Evolutionary conservation across 2,888 invertebrate genomes (phyloP), one percentile per base, ranked within the genome.

Genomic region (Seira musarum): DNA sequence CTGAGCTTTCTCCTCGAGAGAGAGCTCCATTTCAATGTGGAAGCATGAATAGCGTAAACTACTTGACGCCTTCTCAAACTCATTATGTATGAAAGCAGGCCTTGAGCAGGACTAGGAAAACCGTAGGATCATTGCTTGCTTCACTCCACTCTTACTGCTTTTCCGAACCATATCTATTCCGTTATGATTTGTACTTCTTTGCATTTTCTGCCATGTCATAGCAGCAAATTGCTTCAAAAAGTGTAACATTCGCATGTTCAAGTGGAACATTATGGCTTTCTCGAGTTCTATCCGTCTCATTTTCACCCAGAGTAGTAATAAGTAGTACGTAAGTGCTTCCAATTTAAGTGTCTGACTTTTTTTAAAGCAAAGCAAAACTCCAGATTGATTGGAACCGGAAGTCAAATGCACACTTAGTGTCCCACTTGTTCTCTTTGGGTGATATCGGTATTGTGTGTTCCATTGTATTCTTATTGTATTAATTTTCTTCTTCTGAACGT

Each of bases 331-430:
- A 60, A 60, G n/a, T 60, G n/a, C n/a, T n/a, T n/a, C n/a, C n/a
- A n/a, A n/a, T 60, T 6, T 60, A 10, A 60, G 60, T 60, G 60
- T 6, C 60, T 17, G 8, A 60, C 60, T 60, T 60, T 60, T 60
- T 60, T 6, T 6, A 60, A n/a, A n/a, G n/a, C n/a, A n/a, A n/a
- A n/a, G n/a, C n/a, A n/a, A n/a, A n/a, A n/a, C n/a, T n/a, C n/a
- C n/a, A n/a, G 81, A 86, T 83, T 85, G 85, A 86, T 85, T 83
- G 80, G 72, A 84, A 85, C 83, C 86, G 85, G 86, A 86, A 85
- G 85, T 84, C 73, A 75, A 81, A 76, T 84, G 83, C 81, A 79
- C 73, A 67, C 71, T 75, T 75, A 64, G 61, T 76, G 77, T 65
- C 70, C 78, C 61, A 78, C 77, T 72, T 76, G 69, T 67, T 57